These are phyloP conservation scores for Drosophila equinoxialis DNA, from an alignment of 1,140 invertebrate genomes.

Conservation along the genomic window DNA sequence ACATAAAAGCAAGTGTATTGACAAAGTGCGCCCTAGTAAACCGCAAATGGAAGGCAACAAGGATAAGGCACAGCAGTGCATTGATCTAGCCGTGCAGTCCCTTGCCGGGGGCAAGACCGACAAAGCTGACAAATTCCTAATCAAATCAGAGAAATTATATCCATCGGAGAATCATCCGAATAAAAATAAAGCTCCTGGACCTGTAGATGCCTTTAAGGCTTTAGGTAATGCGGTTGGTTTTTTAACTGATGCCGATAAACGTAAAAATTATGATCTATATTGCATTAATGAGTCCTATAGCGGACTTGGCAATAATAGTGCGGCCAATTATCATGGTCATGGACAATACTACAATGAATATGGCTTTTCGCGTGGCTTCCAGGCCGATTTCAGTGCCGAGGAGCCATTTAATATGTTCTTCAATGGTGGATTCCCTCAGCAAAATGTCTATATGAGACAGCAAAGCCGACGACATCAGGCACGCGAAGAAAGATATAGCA, in stretches of 20 bases:
- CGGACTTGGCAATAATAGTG: constrained; percentile 39
- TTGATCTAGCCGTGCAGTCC: constrained; percentile 91
- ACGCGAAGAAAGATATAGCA: too few relatives aligned
- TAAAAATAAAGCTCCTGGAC: constrained; percentile 98
- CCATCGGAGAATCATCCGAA: constrained; percentile 99
- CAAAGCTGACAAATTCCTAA: constrained; percentile 94
- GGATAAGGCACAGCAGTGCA: constrained; percentile 95
- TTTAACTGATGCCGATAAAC: constrained; percentile 95
- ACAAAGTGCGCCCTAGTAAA: too few relatives aligned
- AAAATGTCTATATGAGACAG: constrained; percentile 87
- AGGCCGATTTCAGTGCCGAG: too few relatives aligned
- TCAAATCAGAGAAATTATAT: too few relatives aligned
- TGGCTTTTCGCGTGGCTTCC: constrained; percentile 92
- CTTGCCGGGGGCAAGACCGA: constrained; percentile 90
- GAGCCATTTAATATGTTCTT: too few relatives aligned
- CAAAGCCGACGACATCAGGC: too few relatives aligned
- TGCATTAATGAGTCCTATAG: constrained; percentile 86
- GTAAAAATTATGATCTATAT: constrained; percentile 95
- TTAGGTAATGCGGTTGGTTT: constrained; percentile 97
- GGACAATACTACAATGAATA: constrained; percentile 83
- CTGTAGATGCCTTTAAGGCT: constrained; percentile 98
- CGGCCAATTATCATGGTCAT: constrained; percentile 49
- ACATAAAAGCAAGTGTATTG: too few relatives aligned
- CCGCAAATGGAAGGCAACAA: constrained; percentile 93
- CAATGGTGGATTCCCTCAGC: constrained; percentile 90